phyloP scores from a whole-genome alignment of 1,140 invertebrate genomes.

The Globodera ellingtonae region DNA sequence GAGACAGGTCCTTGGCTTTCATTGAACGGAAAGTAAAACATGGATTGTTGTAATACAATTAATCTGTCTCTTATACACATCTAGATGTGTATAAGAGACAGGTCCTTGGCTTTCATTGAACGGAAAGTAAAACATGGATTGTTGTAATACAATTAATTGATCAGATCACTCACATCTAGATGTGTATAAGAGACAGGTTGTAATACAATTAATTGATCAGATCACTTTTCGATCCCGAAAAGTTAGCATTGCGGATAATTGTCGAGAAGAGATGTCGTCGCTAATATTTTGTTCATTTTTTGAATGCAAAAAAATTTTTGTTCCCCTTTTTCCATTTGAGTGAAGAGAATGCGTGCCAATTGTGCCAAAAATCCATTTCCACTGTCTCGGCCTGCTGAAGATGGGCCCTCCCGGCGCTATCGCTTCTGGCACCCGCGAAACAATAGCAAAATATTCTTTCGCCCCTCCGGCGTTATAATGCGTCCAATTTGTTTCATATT shows the following conservation, averaged over 20 bases:
- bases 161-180: background rate
- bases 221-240: background rate
- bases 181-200: too few species aligned
- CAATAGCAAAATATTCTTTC: background rate
- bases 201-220: background rate
- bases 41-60: too few species aligned
- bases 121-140: background rate
- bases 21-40: too few species aligned
- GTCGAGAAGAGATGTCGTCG: too few species aligned
- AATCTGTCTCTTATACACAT: too few species aligned
- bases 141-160: background rate
- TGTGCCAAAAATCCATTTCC: constrained; percentile 4
- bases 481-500: background rate
- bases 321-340: background rate
- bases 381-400: background rate
- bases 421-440: background rate
- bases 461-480: background rate
- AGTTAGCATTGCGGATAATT: background rate
- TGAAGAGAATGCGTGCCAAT: background rate
- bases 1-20: too few species aligned
- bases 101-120: background rate
- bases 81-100: too few species aligned
- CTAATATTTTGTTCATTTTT: background rate
- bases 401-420: background rate
- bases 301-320: background rate